Evolutionary conservation across 2,888 invertebrate species (phyloP).

Genomic region (Euplagia quadripunctaria): DNA sequence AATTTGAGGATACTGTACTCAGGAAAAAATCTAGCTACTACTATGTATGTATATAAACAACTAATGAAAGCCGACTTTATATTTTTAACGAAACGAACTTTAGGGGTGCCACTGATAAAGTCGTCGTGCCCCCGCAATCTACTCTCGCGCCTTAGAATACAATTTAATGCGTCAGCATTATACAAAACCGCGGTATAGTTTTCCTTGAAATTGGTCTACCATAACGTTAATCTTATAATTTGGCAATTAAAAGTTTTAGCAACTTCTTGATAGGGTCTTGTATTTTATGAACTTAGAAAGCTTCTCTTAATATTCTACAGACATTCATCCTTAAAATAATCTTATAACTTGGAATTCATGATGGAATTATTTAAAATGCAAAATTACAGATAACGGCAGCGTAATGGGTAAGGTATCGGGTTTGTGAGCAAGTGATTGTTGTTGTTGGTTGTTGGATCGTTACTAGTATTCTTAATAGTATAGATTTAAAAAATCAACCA

Average conservation of each 20-base stretch:
- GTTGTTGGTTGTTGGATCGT: too few relatives aligned
- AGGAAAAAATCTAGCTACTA: not conserved
- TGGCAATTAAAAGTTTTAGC: slow-evolving; percentile 6
- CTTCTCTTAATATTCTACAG: not conserved
- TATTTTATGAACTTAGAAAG: not conserved
- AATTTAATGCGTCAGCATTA: too few relatives aligned
- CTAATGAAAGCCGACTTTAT: not conserved
- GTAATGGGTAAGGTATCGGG: too few relatives aligned
- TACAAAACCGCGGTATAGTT: not conserved
- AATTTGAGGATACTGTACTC: not conserved
- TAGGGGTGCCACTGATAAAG: too few relatives aligned
- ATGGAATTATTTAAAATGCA: not conserved
- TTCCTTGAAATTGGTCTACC: not conserved
- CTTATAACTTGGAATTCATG: not conserved
- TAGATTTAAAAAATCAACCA: too few relatives aligned
- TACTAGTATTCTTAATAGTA: too few relatives aligned
- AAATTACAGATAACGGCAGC: not conserved
- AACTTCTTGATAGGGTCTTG: not conserved
- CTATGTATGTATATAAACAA: too few relatives aligned
- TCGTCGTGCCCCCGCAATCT: too few relatives aligned
- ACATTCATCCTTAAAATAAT: not conserved
- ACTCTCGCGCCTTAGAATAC: too few relatives aligned
- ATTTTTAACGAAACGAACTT: not conserved
- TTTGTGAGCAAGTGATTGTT: too few relatives aligned
- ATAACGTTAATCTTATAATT: not conserved